Evolutionary conservation across 2,113 vertebrate species (phyloP), one percentile per base, ranked within the genome.

Genomic region (Lepisosteus osseus): DNA sequence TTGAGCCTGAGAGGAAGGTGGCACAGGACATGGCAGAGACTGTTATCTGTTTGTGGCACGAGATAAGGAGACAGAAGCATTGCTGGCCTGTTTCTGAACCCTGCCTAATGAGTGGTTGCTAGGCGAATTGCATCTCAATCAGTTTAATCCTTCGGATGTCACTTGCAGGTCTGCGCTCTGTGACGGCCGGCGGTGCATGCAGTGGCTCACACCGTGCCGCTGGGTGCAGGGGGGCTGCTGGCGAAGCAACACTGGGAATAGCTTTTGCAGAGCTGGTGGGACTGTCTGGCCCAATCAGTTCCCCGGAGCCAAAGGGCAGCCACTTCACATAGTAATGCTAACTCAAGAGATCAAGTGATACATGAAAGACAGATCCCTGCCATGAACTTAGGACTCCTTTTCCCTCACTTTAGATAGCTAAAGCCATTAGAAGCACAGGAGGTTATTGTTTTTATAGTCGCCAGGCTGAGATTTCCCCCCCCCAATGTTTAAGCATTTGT

Each of bases 21-120:
- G 78, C 80, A 80, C 88, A 89, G 82, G 86, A 91, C 79, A 83
- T 83, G 77, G 80, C 84, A 80, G 88, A 88, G 88, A 88, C 89
- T 84, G 82, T 90, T 93, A 89, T 94, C 93, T 93, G 85, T 91
- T 93, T 91, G 87, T 82, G 74, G 86, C 86, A 82, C 78, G 14
- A 89, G 92, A 94, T 95, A 94, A 95, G 91, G 87, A 87, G 76
- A 72, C 86, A 79, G 86, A 85, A 90, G 83, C 88, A 94, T 93
- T 91, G 84, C 88, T 90, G 88, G 86, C 90, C 87, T 85, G 77
- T 92, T 89, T 85, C 84, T 91, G 87, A 92, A 90, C 82, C 86
- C 84, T 85, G 87, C 82, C 80, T 90, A 89, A 92, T 88, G 87
- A 91, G 90, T 90, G 89, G 91, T 93, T 88, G 87, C 89, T 92